Conservation (phyloP, 2,888 invertebrate species). For the Lasioglossum calceatum region DNA sequence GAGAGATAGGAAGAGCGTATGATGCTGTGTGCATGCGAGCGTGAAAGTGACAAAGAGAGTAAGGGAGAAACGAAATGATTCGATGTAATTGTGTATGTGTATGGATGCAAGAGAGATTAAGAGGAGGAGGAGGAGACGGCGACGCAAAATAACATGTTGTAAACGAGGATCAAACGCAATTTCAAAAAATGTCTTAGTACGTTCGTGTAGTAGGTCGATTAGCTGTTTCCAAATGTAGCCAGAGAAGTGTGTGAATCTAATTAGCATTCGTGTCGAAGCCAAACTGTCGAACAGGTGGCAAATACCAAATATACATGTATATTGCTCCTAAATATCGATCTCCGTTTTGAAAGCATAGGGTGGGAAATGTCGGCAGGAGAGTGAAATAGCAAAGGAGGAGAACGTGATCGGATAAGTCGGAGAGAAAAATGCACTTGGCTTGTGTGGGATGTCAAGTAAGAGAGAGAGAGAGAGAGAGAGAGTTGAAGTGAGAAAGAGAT, state of each 20-base stretch:
- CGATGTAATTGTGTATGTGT: not conserved
- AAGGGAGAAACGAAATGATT: not conserved
- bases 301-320: slow-evolving; percentile 66
- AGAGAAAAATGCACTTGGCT: slow-evolving; percentile 47
- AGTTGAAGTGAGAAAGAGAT: not conserved
- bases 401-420: not conserved
- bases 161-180: slow-evolving; percentile 44
- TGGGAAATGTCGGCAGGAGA: slow-evolving; percentile 3
- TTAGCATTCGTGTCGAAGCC: slow-evolving; percentile 61
- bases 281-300: slow-evolving; percentile 62
- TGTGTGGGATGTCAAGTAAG: slow-evolving; percentile 42
- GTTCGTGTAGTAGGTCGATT: slow-evolving; percentile 62
- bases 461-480: not conserved
- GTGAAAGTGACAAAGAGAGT: not conserved
- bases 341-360: slow-evolving; percentile 50
- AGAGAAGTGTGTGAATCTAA: slow-evolving; percentile 58
- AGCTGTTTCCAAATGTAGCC: slow-evolving; percentile 63
- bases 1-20: not conserved
- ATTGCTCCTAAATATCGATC: slow-evolving; percentile 65
- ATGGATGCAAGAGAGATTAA: not conserved
- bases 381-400: not conserved
- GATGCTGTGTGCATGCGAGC: not conserved
- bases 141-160: slow-evolving; percentile 21
- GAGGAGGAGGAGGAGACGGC: not conserved
- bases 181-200: slow-evolving; percentile 50